Base-by-base conservation (phyloP, 92 coral and sea anemone genomes). In the Paragorgia papillata region DNA sequence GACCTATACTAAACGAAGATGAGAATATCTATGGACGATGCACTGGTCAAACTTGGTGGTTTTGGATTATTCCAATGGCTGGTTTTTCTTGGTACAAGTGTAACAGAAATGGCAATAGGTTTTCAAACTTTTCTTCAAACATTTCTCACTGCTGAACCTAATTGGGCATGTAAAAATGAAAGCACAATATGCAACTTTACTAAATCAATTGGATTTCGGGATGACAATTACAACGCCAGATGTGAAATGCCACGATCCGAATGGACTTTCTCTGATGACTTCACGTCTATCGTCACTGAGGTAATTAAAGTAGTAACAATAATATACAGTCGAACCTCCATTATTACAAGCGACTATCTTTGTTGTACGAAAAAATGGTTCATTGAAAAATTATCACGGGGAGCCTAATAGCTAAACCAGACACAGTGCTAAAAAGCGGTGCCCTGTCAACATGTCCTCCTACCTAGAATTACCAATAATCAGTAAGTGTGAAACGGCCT, bases 171-270 rank as follows among this genome's bases (percentile, higher is more conserved):
- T 21, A 39, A 43, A 28, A 66, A 66, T 19, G 73, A 40, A 21
- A 66, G 73, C 40, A 18, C 22, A 14, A 43, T 39, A 40, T 66
- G 73, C 10, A 66, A 66, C 40, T 66, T 66, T 34, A 66, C 56
- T 0, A 28, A 37, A 46, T 13, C 73, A 22, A 39, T 66, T 7
- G 56, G 56, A 10, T 9, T 66, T 14, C 22, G 1, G 2, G 73
- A 66, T 33, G 73, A 66, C 40, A 25, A 66, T n/a, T 66, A 66
- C 30, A 21, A 66, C 3, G 73, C 73, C 13, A 66, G 73, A 10
- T 66, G 73, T 43, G 53, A 66, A 35, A 66, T 66, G 73, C 53
- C 73, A 29, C 24, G 73, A n/a, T 66, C 73, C 14, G 73, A 66
- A 10, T 66, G 73, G 73, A 66, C 44, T 31, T 66, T 66, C 40